A percentile compares a stretch with the other conserved stretches of the same genome.
These are phyloP conservation scores for Ceratotherium simum DNA, from an alignment of 2,113 vertebrate genomes.

Conservation along the genomic window DNA sequence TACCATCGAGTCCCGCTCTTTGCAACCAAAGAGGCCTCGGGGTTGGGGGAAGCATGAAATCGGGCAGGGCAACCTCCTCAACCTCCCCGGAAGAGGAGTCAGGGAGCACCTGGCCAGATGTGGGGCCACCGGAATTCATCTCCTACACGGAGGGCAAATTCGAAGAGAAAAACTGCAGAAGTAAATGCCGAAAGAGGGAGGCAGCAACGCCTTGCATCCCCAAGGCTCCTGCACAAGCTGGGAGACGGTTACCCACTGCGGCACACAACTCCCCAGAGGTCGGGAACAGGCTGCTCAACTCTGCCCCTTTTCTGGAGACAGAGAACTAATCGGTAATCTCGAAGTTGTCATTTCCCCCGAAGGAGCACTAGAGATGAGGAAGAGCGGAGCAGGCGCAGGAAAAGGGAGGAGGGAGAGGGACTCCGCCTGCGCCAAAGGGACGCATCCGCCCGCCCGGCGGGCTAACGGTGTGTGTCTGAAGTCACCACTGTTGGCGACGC, in stretches of 20 bases:
- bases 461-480: slow-evolving; percentile 63
- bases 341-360: slow-evolving; percentile 32
- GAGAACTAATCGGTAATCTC: not conserved
- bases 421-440: slow-evolving; percentile 44
- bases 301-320: not conserved
- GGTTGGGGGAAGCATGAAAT: not conserved
- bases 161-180: not conserved
- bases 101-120: not conserved
- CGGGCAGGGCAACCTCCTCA: not conserved
- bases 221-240: not conserved
- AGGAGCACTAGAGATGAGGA: not conserved
- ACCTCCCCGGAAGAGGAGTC: not conserved
- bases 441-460: slow-evolving; percentile 49
- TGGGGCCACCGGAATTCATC: not conserved
- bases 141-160: not conserved
- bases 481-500: slow-evolving; percentile 7
- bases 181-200: not conserved
- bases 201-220: not conserved
- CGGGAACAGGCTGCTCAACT: not conserved
- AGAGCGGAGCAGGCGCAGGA: not conserved
- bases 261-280: not conserved
- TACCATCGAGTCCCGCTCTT: not conserved
- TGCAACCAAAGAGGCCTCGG: not conserved
- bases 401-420: not conserved
- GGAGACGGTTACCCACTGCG: not conserved